phyloP scores from a whole-genome alignment of 2,797 vertebrate genomes.

The Falco concolor region DNA sequence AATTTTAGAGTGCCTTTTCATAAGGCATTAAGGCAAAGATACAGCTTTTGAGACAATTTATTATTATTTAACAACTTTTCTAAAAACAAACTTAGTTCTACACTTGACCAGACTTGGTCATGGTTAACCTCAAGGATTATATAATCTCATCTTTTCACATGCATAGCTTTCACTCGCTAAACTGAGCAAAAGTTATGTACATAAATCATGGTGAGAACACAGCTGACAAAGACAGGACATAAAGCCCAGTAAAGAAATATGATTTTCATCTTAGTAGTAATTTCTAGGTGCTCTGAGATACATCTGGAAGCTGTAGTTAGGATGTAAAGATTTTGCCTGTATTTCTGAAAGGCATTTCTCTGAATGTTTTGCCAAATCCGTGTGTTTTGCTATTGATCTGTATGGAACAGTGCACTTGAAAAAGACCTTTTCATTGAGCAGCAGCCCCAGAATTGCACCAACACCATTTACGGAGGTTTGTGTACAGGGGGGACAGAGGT shows the following conservation, averaged over 20 bases:
- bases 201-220: not conserved
- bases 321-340: not conserved
- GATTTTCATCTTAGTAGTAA: constrained; percentile 7
- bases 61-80: not conserved
- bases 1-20: not conserved
- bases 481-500: not conserved
- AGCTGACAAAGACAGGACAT: not conserved
- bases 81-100: not conserved
- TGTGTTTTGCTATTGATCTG: not conserved
- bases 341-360: not conserved
- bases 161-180: not conserved
- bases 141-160: not conserved
- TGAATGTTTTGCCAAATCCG: not conserved
- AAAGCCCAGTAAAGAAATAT: constrained; percentile 3
- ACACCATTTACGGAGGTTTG: rapidly evolving
- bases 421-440: not conserved
- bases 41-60: not conserved
- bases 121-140: not conserved
- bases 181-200: not conserved
- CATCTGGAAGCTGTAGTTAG: constrained; percentile 20
- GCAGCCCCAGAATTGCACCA: not conserved
- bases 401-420: not conserved
- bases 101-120: not conserved
- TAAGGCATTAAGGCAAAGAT: not conserved
- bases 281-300: not conserved